phyloP scores from a whole-genome alignment of 2,888 invertebrate species.

The Acleris sparsana region DNA sequence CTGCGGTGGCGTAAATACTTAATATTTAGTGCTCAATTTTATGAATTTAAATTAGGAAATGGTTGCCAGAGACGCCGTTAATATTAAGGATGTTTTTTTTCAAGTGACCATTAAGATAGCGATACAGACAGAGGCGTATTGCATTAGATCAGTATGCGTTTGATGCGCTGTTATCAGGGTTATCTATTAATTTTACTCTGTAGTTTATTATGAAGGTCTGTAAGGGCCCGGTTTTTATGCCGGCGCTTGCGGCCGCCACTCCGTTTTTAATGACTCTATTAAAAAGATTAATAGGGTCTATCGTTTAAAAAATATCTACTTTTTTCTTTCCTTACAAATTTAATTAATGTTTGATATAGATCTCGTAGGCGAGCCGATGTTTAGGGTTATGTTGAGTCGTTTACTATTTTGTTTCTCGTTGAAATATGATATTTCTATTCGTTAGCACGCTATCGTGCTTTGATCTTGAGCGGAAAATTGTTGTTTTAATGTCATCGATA shows the following conservation, averaged over 20 bases:
- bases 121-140: conserved; percentile 54
- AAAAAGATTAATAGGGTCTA: conserved; percentile 78
- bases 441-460: conserved; percentile 22
- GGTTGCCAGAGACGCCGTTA: conserved; percentile 50
- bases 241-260: conserved; percentile 66
- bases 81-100: conserved; percentile 57
- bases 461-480: conserved; percentile 20
- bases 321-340: conserved; percentile 74
- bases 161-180: conserved; percentile 48
- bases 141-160: conserved; percentile 50
- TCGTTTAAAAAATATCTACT: conserved; percentile 69
- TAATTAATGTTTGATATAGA: conserved; percentile 75
- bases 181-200: conserved; percentile 62
- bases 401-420: conserved; percentile 41
- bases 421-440: conserved; percentile 45
- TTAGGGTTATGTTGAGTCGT: conserved; percentile 39
- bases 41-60: conserved; percentile 17
- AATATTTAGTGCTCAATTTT: conserved; percentile 32
- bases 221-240: conserved; percentile 48
- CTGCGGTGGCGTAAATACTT: conserved; percentile 24
- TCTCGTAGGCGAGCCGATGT: conserved; percentile 50
- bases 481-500: conserved; percentile 18
- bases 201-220: conserved; percentile 54
- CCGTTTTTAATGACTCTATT: conserved; percentile 80
- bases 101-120: conserved; percentile 65